phyloP scores from a whole-genome alignment of 2,888 invertebrate genomes.

The Alloscopus bannaensis region DNA sequence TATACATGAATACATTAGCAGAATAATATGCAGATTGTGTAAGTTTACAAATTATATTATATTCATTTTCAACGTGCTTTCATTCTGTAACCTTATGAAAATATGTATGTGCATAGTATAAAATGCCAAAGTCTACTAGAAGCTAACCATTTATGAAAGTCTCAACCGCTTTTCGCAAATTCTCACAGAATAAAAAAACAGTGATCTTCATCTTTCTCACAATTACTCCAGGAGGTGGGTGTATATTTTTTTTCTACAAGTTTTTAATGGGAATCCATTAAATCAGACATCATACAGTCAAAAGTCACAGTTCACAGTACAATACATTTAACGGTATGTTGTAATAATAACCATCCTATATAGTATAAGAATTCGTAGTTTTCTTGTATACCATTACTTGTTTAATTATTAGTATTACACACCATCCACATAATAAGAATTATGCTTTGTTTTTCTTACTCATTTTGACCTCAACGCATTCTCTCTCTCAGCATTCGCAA shows the following conservation, averaged over 20 bases:
- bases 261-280: conserved; percentile 70
- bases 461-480: conserved; percentile 24
- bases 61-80: no score
- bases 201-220: no score
- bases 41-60: no score
- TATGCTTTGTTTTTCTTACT: no score
- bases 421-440: conserved; percentile 2
- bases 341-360: conserved; percentile 57
- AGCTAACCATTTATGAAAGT: no score
- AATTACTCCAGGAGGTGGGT: no score
- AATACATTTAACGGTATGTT: conserved; percentile 64
- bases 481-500: conserved; percentile 22
- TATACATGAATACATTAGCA: background rate
- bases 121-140: no score
- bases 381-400: conserved; percentile 28
- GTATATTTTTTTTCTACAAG: conserved; percentile 69
- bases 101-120: no score
- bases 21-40: background rate
- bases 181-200: no score
- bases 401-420: conserved; percentile 48
- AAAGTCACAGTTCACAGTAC: conserved; percentile 72
- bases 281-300: conserved; percentile 72
- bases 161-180: no score
- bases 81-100: no score
- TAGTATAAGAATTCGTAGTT: conserved; percentile 31